Evolutionary conservation across 2,797 vertebrate species (phyloP).

Genomic region (Schizopygopsis malacanthus): DNA sequence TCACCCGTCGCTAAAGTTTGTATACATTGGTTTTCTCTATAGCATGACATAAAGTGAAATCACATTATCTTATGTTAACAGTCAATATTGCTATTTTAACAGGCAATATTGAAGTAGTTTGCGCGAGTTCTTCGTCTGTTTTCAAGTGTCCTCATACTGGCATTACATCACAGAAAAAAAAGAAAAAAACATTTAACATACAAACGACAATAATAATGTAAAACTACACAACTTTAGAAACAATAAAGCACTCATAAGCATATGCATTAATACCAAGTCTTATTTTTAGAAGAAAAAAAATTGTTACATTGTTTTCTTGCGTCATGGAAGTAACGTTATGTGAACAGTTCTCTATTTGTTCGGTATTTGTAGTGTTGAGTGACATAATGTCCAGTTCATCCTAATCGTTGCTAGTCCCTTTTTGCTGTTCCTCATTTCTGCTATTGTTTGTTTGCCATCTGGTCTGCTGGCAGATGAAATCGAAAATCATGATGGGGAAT

Average conservation of each 20-base stretch:
- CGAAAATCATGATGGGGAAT: conserved; percentile 35
- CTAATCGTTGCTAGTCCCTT: no score
- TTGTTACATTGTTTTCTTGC: neutral
- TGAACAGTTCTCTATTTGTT: neutral
- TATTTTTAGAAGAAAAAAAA: neutral
- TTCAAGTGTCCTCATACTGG: neutral
- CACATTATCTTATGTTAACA: neutral
- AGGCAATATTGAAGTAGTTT: neutral
- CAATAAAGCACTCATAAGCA: neutral
- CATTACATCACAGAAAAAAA: neutral
- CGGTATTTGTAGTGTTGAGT: neutral
- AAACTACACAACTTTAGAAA: neutral
- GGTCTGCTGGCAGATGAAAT: conserved; percentile 7
- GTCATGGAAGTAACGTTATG: neutral
- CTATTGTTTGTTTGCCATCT: neutral
- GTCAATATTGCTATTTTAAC: neutral
- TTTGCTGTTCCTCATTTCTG: conserved; percentile 10
- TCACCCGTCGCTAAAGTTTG: conserved; percentile 9
- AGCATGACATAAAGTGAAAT: neutral
- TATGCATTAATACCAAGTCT: neutral
- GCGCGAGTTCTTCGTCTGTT: neutral
- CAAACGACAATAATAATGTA: neutral
- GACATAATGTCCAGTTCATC: neutral
- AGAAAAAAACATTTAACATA: neutral
- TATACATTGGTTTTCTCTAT: neutral